These are phyloP conservation scores for Rafetus swinhoei DNA, from an alignment of 2,113 vertebrate genomes.

Conservation along the genomic window DNA sequence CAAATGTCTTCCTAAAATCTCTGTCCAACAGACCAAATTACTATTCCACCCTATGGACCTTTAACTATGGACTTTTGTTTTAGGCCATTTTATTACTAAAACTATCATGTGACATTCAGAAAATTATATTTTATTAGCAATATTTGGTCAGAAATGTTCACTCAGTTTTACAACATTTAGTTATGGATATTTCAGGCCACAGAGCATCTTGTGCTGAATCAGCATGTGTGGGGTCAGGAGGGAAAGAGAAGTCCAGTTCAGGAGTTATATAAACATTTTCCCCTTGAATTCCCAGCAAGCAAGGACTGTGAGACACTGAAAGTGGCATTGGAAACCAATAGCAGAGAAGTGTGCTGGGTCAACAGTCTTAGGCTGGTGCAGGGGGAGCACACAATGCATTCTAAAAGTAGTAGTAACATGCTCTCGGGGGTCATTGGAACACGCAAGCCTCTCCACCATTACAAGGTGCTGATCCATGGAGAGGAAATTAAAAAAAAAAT, in stretches of 20 bases:
- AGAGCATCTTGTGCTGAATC: not conserved
- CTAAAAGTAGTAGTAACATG: too few species aligned
- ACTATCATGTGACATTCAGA: not conserved
- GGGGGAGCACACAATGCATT: too few species aligned
- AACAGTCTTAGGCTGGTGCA: not conserved
- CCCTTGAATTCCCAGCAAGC: not conserved
- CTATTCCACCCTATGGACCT: not conserved
- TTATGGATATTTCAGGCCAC: not conserved
- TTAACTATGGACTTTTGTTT: not conserved
- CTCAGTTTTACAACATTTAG: not conserved
- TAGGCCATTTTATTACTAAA: not conserved
- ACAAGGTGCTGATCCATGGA: too few species aligned
- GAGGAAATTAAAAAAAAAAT: too few species aligned
- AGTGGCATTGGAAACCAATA: not conserved
- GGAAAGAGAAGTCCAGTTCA: not conserved
- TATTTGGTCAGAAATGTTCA: not conserved
- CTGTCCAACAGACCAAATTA: not conserved
- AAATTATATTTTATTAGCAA: not conserved
- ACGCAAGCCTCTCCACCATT: too few species aligned
- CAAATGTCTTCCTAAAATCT: not conserved
- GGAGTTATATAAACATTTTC: not conserved
- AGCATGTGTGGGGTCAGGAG: not conserved
- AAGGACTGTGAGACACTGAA: not conserved
- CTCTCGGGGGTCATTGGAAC: too few species aligned
- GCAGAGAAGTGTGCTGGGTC: not conserved